Evolutionary conservation across 1,140 invertebrate genomes (phyloP), one percentile per base, ranked within the genome.

Genomic region (Drosophila fuyamai): DNA sequence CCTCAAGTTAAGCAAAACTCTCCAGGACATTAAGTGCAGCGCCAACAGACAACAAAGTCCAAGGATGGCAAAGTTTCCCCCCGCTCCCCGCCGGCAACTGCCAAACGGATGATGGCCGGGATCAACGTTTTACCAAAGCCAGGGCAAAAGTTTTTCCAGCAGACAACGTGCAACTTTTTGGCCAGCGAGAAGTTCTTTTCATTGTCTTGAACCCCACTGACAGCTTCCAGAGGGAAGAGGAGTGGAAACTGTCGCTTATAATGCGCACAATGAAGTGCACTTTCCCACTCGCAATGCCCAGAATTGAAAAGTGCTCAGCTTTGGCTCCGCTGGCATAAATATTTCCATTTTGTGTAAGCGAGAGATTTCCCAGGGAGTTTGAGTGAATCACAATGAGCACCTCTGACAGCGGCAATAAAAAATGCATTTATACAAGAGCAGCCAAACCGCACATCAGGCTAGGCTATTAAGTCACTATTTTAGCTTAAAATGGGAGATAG

Each of bases 211-310:
- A 75, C 82, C 81, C 82, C 81, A 86, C 82, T 81, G 79, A 70
- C 56, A 63, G 56, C 43, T 50, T 36, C 44, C 53, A 32, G n/a
- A 8, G 55, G 60, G 36, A 46, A 13, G 53, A 53, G 38, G 36
- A 55, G 72, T 62, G 66, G 59, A 27, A 70, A 75, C 84, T 84
- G 84, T 89, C 84, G 77, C 76, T 73, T 71, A 81, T 91, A 91
- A 91, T 91, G 79, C 84, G 72, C 78, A 82, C 75, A 91, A 91
- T 91, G 89, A 91, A 91, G 83, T 91, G 89, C 81, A 91, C 81
- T 91, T 82, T 89, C 90, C 80, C 78, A 80, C 63, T 82, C 73
- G 77, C 72, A 58, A 43, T 66, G 41, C 29, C 61, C 65, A 57
- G 75, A 90, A 91, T 91, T 91, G 81, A 80, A 82, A 89, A 89